These are phyloP conservation scores for Imbricaverruca yamaguchii DNA, from an alignment of 2,888 invertebrate genomes.

Conservation along the genomic window DNA sequence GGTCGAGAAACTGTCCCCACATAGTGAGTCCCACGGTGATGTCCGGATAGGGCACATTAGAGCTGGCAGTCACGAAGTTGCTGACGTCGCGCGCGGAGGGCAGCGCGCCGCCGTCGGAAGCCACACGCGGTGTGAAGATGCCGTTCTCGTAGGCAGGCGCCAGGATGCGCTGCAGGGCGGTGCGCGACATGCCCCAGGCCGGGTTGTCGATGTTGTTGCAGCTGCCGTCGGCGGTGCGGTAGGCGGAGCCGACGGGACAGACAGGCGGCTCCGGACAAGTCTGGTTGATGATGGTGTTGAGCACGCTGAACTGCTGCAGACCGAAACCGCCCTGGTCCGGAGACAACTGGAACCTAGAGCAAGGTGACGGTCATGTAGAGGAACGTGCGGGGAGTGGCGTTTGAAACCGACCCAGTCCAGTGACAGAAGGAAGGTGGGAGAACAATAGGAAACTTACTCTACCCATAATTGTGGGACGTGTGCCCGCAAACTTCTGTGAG, in stretches of 20 bases:
- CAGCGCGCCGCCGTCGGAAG: slow-evolving; percentile 33
- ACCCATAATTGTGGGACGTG: too few relatives aligned
- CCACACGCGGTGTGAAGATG: slow-evolving; percentile 33
- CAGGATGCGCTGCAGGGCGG: slow-evolving; percentile 32
- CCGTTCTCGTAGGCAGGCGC: slow-evolving; percentile 33
- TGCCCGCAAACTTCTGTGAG: too few relatives aligned
- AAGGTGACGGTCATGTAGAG: too few relatives aligned
- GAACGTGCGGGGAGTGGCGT: too few relatives aligned
- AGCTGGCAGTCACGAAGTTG: slow-evolving; percentile 27
- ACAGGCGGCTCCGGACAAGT: slow-evolving; percentile 33
- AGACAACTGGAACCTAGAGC: slow-evolving; percentile 29
- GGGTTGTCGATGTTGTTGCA: slow-evolving; percentile 32
- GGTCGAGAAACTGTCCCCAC: slow-evolving; percentile 33
- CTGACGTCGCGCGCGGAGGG: slow-evolving; percentile 36
- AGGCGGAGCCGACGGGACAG: slow-evolving; percentile 30
- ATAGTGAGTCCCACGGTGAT: slow-evolving; percentile 31
- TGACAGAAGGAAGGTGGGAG: too few relatives aligned
- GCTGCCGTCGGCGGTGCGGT: slow-evolving; percentile 30
- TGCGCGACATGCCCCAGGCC: slow-evolving; percentile 30
- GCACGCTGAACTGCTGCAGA: slow-evolving; percentile 33
- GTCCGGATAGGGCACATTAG: slow-evolving; percentile 25
- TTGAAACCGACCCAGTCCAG: too few relatives aligned
- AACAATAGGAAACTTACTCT: too few relatives aligned
- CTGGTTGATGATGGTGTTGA: slow-evolving; percentile 34
- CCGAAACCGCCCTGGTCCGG: slow-evolving; percentile 32